Percentiles rank a stretch among this genome's conserved stretches.
These are phyloP conservation scores for Lynx canadensis DNA, from an alignment of 2,113 vertebrate species.

Conservation along the genomic window DNA sequence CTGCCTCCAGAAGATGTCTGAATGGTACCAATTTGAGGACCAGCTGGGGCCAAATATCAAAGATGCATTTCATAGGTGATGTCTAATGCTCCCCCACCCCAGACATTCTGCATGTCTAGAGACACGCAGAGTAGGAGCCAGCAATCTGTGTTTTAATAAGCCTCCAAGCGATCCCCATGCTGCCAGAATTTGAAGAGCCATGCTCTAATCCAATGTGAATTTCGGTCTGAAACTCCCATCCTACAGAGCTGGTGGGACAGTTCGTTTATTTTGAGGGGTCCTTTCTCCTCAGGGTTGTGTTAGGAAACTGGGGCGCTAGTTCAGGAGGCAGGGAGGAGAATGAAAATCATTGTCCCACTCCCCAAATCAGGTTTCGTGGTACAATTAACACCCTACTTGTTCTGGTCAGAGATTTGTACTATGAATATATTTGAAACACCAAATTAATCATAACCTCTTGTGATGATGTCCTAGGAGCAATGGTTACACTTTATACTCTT, in stretches of 20 bases:
- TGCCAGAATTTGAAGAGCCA: not conserved
- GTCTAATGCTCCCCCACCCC: not conserved
- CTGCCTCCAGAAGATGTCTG: not conserved
- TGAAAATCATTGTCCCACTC: not conserved
- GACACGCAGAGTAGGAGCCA: no score
- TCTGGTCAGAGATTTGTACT: not conserved
- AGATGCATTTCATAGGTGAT: not conserved
- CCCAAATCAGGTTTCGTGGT: not conserved
- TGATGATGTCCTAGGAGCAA: not conserved
- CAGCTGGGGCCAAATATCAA: not conserved
- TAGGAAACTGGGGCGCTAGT: not conserved
- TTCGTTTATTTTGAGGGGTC: not conserved
- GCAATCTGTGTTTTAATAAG: not conserved
- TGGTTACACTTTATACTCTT: not conserved
- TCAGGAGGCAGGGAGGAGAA: not conserved
- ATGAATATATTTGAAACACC: not conserved
- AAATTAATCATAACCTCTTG: not conserved
- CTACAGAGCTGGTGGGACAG: not conserved
- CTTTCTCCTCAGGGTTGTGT: not conserved
- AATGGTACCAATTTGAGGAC: not conserved
- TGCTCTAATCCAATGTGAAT: not conserved
- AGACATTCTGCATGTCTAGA: not conserved
- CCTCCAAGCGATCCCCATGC: not conserved
- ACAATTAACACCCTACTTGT: not conserved
- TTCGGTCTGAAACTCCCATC: not conserved